These are phyloP conservation scores for Scaptomyza tumidula DNA, from an alignment of 2,888 invertebrate species.

Conservation along the genomic window DNA sequence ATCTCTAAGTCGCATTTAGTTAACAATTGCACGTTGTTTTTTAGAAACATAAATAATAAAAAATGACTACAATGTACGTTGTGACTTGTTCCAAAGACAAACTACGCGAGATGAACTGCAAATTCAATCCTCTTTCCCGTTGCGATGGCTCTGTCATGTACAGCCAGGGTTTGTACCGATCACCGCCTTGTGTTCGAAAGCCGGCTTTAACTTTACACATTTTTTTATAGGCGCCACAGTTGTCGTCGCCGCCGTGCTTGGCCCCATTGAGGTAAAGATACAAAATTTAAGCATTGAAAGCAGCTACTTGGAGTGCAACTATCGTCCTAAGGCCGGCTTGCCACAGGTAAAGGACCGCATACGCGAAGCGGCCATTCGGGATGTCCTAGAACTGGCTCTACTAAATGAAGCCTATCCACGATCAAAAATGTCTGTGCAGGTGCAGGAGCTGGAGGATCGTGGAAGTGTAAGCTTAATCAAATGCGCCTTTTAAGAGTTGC, in stretches of 20 bases:
- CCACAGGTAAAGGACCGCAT: conserved; percentile 89
- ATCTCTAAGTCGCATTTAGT: conserved; percentile 30
- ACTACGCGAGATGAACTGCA: conserved; percentile 87
- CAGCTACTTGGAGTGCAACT: conserved; percentile 90
- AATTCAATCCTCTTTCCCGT: conserved; percentile 89
- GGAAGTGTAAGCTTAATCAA: conserved; percentile 88
- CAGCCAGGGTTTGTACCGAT: conserved; percentile 88
- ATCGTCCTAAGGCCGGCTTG: conserved; percentile 90
- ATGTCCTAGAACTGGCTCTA: conserved; percentile 91
- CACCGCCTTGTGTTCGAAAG: neutral
- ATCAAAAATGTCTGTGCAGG: conserved; percentile 90
- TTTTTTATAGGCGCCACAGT: conserved; percentile 89
- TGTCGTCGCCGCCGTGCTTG: conserved; percentile 91
- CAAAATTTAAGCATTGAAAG: conserved; percentile 91
- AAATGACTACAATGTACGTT: conserved; percentile 37
- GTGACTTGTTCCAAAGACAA: conserved; percentile 38
- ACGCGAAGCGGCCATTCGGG: conserved; percentile 90
- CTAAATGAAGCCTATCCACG: conserved; percentile 91
- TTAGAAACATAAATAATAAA: conserved; percentile 18
- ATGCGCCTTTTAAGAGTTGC: neutral
- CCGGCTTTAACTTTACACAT: conserved; percentile 16
- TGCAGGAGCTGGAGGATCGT: conserved; percentile 94
- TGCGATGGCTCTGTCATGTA: conserved; percentile 92
- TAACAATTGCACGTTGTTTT: conserved; percentile 57
- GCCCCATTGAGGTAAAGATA: conserved; percentile 92